Evolutionary conservation across 2,888 invertebrate species (phyloP), one percentile per base, ranked within the genome.

Genomic region (Lissocephala sabroskyi): DNA sequence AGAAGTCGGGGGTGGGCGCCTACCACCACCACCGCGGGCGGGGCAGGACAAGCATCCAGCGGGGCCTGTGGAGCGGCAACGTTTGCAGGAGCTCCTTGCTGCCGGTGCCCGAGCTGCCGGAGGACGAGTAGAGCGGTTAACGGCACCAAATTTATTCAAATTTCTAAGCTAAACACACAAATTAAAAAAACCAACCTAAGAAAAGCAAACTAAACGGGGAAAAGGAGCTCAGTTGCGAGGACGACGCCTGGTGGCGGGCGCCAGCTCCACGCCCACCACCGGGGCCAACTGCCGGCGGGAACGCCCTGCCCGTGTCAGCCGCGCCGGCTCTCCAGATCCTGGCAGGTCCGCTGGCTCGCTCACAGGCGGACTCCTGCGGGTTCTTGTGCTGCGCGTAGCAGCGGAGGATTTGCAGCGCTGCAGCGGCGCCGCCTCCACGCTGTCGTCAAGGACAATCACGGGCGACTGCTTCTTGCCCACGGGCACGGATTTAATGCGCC

Each of bases 1-100:
- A 65, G 49, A 84, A 84, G 37, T 79, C 77, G 36, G 84, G 84
- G 3, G 62, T 73, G 19, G 84, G 84, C 3, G 65, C 79, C 30
- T 84, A 60, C 30, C 75, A 80, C 44, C 84, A 84, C 41, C 55
- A 48, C 41, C 39, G 55, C 11, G 73, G 68, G 1, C n/a, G n/a
- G n/a, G 81, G 80, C 1, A 77, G 76, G 36, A 50, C 5, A 9
- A n/a, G 46, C 10, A 37, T 80, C 19, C 80, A 84, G 53, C 80
- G 79, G 16, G 84, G 84, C 32, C 59, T 79, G 33, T 84, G 84
- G 84, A 62, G 64, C 26, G 52, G 68, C 19, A 68, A 71, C 57
- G 37, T 71, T 1, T 84, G 84, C 52, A 79, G 54, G 40, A 61
- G 65, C 1, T 84, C 84, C 0, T 16, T 65, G 28, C 49, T 84